Conservation (phyloP, 2,113 vertebrate species). For the Lophotis ruficrista region DNA sequence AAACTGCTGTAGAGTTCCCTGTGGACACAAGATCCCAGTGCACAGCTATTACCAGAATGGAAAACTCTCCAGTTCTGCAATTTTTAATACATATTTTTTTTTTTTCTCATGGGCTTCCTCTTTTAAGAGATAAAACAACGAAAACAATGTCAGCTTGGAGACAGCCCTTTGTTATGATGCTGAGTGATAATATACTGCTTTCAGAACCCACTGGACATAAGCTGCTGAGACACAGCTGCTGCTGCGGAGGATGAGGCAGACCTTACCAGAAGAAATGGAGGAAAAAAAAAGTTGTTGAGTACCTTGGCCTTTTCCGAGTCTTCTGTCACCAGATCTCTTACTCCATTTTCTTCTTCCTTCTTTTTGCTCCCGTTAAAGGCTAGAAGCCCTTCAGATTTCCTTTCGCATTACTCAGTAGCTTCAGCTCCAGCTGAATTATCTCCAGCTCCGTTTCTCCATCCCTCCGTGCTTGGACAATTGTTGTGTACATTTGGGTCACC, state of each 20-base stretch:
- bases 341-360: background rate
- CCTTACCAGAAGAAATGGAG: background rate
- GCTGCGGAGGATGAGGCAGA: background rate
- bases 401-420: background rate
- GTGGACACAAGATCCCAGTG: background rate
- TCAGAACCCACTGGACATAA: background rate
- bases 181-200: background rate
- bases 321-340: background rate
- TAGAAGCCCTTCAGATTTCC: background rate
- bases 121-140: background rate
- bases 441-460: background rate
- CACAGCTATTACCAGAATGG: conserved; percentile 2
- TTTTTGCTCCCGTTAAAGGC: background rate
- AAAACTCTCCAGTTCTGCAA: conserved; percentile 14
- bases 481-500: background rate
- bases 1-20: conserved; percentile 50
- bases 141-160: background rate
- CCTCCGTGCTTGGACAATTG: fast-evolving
- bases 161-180: background rate
- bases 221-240: background rate
- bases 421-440: background rate
- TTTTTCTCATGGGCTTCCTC: background rate
- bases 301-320: background rate
- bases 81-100: background rate
- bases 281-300: background rate